Evolutionary conservation across 2,113 vertebrate species (phyloP).

Genomic region (Martes martes): DNA sequence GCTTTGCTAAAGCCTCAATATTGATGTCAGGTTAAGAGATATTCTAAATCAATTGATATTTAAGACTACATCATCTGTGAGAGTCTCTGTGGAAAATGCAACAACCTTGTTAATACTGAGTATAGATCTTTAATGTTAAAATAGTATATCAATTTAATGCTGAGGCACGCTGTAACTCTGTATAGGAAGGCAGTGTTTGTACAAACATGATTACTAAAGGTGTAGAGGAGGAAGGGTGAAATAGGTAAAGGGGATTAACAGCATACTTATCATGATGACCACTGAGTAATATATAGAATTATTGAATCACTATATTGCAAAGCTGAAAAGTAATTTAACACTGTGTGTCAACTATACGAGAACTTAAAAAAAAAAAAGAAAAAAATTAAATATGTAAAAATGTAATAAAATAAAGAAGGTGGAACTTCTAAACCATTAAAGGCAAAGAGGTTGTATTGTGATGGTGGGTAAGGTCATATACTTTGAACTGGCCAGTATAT

Average conservation of each 20-base stretch:
- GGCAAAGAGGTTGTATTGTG: neutral
- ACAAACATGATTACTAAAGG: neutral
- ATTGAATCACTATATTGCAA: neutral
- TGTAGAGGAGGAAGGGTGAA: neutral
- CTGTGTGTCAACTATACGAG: neutral
- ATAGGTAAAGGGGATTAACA: neutral
- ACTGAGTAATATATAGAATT: neutral
- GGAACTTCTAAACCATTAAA: neutral
- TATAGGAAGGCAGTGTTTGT: neutral
- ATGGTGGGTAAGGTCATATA: neutral
- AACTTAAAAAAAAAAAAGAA: neutral
- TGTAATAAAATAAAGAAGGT: neutral
- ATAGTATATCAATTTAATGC: conserved; percentile 1
- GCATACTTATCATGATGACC: neutral
- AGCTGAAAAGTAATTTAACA: neutral
- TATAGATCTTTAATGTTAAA: conserved; percentile 33
- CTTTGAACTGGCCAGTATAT: neutral
- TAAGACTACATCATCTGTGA: conserved; percentile 66
- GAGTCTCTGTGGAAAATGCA: conserved; percentile 63
- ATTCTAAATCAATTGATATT: conserved; percentile 77
- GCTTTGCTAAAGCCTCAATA: conserved; percentile 62
- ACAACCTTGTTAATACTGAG: conserved; percentile 56
- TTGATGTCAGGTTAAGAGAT: conserved; percentile 74
- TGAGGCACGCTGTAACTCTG: neutral
- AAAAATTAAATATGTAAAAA: neutral